Evolutionary conservation across 1,140 invertebrate genomes (phyloP), one percentile per base, ranked within the genome.

Genomic region (Drosophila erecta): DNA sequence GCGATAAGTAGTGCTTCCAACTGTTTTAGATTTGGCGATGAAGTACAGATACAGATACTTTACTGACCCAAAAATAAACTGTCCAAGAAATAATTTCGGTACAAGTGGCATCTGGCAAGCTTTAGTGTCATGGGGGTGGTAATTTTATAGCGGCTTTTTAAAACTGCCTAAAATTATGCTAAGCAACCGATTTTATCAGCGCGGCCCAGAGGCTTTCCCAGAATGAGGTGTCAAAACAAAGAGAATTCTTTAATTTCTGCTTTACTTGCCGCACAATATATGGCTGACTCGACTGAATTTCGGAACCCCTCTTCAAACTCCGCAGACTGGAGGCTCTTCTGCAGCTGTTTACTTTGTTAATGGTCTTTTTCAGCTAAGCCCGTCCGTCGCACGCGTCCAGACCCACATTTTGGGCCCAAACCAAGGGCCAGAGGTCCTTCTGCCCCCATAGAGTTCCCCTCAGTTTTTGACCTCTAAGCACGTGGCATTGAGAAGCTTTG

Each of bases 301-400:
- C 33, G 51, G 50, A 17, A 60, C 59, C 37, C 58, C 62, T 46
- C 55, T 67, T 73, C 67, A n/a, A 61, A 24, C 46, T 70, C 58
- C 69, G 53, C 67, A 67, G 73, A 72, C 75, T 69, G 72, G 60
- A 54, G 50, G 46, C 62, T 59, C 79, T 76, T 70, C 67, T 67
- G 79, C 84, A 87, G 84, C 84, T 89, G 84, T 87, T 87, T 87
- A 89, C 84, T 87, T 84, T 89, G 84, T 87, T 87, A 87, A 87
- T 87, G 84, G 84, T 89, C 84, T 87, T 87, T 87, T 87, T 73
- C 84, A 89, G 84, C 79, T 87, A 69, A 89, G 84, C 76, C 65
- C 77, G 71, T 60, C 76, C 71, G 84, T 51, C 61, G 80, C 79
- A 78, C 58, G 74, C 79, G 62, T 62, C 49, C 37, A 20, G 17